Evolutionary conservation across 1,140 invertebrate genomes (phyloP), one percentile per base, ranked within the genome.

Genomic region (Orius laevigatus): DNA sequence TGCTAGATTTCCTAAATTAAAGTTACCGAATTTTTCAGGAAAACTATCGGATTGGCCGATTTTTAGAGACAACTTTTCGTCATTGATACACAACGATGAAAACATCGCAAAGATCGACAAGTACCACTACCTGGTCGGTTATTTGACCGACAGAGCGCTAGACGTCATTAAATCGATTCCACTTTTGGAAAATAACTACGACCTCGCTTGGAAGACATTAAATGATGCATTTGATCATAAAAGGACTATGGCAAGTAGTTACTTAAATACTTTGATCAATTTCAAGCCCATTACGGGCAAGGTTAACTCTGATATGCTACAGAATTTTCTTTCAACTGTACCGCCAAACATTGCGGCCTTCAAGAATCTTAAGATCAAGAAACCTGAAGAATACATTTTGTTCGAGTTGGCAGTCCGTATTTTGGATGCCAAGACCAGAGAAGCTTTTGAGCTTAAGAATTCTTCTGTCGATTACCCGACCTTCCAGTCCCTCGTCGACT

Each of bases 201-300:
- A 5, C 6, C 8, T 46, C 9, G 32, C 45, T 9, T 46, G 45
- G 45, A 11, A 46, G 31, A 32, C 45, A 31, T 9, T 46, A 4
- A 33, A 4, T 8, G 31, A 46, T n/a, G 45, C 45, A 4, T 46
- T 33, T 15, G 31, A 46, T 34, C 9, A 46, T 34, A 46, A 46
- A 16, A 3, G 45, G n/a, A 33, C 34, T 20, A 20, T 46, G 4
- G 45, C 20, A n/a, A n/a, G 20, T 31, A n/a, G 20, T 5, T 46
- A 46, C 31, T 15, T 46, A 3, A 32, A 46, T 15, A 6, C 32
- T 6, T 11, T 46, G 14, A 20, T 46, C 6, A 6, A 8, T 14
- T 40, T 40, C 39, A 8, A 8, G 8, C 39, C 39, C 6, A 8
- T 9, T 8, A 10, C 10, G 14, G 39, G 39, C 15, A 40, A 14